A percentile compares a stretch with the other conserved stretches of the same genome.
Conservation (phyloP, 2,888 invertebrate species). For the Sarcophaga variegata region DNA sequence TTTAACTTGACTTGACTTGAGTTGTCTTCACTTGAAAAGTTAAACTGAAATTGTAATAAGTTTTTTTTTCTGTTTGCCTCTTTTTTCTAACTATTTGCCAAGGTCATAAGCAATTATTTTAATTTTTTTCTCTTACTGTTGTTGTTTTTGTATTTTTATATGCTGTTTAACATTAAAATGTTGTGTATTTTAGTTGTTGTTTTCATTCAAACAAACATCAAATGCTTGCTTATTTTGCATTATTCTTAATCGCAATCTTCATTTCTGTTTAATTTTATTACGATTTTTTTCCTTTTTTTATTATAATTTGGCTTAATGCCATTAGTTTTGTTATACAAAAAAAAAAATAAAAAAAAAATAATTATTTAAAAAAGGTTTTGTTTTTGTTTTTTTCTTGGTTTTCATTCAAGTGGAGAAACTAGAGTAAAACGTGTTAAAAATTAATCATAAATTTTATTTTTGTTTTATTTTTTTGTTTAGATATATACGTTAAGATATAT, state of each 20-base stretch:
- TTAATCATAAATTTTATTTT: conserved; percentile 24
- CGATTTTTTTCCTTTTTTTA: not conserved
- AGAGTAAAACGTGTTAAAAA: conserved; percentile 66
- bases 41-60: conserved; percentile 54
- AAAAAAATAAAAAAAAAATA: conserved; percentile 9
- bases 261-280: conserved; percentile 14
- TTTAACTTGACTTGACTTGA: not conserved
- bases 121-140: conserved; percentile 9
- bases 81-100: conserved; percentile 42
- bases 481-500: not conserved
- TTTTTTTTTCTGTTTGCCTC: conserved; percentile 40
- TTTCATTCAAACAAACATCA: conserved; percentile 28
- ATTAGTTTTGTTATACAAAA: conserved; percentile 21
- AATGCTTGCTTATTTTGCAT: not conserved
- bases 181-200: conserved; percentile 18
- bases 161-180: conserved; percentile 31
- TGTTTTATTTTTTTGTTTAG: conserved; percentile 3
- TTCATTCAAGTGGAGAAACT: conserved; percentile 65
- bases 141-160: not conserved
- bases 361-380: conserved; percentile 18
- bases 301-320: conserved; percentile 56
- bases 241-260: conserved; percentile 20
- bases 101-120: conserved; percentile 69
- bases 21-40: not conserved
- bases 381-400: conserved; percentile 22